phyloP scores from a whole-genome alignment of 2,888 invertebrate species.

The Cryptocheilus praepositus region DNA sequence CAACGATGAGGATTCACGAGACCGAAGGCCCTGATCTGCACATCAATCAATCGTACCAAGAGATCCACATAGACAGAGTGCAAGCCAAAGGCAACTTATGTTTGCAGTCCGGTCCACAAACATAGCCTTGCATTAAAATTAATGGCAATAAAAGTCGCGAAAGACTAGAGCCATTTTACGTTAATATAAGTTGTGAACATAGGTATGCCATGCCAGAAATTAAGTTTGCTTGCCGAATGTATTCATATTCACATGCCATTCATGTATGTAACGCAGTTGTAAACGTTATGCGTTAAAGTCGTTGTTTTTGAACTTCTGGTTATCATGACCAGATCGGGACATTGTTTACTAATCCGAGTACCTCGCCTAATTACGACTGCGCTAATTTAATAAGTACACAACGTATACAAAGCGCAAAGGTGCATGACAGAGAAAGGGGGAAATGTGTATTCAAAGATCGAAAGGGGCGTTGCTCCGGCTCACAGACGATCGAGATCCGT shows the following conservation, averaged over 20 bases:
- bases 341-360: no score
- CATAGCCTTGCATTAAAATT: slow-evolving; percentile 38
- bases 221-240: no score
- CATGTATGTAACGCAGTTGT: no score
- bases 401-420: background rate
- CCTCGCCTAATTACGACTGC: no score
- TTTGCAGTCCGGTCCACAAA: no score
- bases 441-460: background rate
- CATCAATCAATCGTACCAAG: slow-evolving; percentile 55
- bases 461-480: background rate
- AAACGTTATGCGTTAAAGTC: no score
- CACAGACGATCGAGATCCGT: slow-evolving; percentile 58
- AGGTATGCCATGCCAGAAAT: no score
- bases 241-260: no score
- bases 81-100: slow-evolving; percentile 32
- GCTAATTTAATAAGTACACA: slow-evolving; percentile 14
- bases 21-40: slow-evolving; percentile 47
- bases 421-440: background rate
- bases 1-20: slow-evolving; percentile 59
- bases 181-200: no score
- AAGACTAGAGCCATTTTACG: slow-evolving; percentile 4
- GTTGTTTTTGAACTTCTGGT: no score
- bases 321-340: no score
- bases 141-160: no score
- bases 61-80: slow-evolving; percentile 49